Evolutionary conservation across 2,888 invertebrate genomes (phyloP), one percentile per base, ranked within the genome.

Genomic region (Cheiracanthium punctorium): DNA sequence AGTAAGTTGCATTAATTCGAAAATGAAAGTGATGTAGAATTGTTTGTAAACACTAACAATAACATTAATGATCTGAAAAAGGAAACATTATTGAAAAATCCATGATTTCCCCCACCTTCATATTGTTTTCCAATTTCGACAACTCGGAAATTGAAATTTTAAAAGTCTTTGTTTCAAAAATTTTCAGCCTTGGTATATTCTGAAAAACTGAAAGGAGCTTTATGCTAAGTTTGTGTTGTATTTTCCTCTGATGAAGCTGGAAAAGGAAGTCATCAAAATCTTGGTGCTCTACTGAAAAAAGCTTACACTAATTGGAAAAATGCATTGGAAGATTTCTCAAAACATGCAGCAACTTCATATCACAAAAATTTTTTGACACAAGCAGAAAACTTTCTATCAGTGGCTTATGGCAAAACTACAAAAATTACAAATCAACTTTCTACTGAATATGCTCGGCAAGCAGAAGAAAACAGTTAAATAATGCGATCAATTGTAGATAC

Each of bases 201-300:
- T 1, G 0, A 43, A 67, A 10, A 17, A 28, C 20, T 65, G 14
- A 28, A 37, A 43, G 67, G 41, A 28, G 29, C 67, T 14, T 20
- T 76, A 12, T 76, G 76, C 43, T 67, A 76, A 41, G 8, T 24
- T 14, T 76, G 76, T 14, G 30, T 76, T 0, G 12, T 76, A 29
- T 76, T 67, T 41, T 20, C 67, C 10, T 8, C 29, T 30, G 20
- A 37, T 12, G 37, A 33, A 28, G 65, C 30, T 12, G 76, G 76
- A 7, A 24, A 67, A 43, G 67, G 76, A 65, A 37, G 65, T 17
- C 73, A 73, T 0, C 67, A 76, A 41, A 2, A 30, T 24, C 28
- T 37, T n/a, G 14, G 29, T 12, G 41, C 41, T 10, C 28, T 76
- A 29, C 0, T 67, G 0, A 41, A 20, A n/a, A 29, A 24, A 20